Evolutionary conservation across 2,888 invertebrate species (phyloP), one percentile per base, ranked within the genome.

Genomic region (Oegoconia quadripuncta): DNA sequence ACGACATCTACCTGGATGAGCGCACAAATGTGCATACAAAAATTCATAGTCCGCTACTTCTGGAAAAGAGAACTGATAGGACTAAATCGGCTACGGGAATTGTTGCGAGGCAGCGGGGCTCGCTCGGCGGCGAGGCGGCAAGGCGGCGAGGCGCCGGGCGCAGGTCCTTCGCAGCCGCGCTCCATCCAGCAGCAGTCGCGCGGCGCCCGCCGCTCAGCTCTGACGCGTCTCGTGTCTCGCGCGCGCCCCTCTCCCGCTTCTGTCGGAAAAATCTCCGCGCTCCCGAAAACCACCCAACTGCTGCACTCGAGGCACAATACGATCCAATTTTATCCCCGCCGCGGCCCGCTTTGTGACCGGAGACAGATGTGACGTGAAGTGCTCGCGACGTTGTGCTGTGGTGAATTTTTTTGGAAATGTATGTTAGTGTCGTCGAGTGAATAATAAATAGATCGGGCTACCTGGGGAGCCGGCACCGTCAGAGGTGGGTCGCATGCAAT

Each of bases 401-500:
- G 59, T 70, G 65, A 45, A 52, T 49, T 44, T 7, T 27, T 45
- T 33, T 26, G 40, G 46, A 38, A 44, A 50, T 58, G 52, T 48
- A 66, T 67, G 60, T 45, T 60, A 55, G 72, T 72, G 67, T 49
- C 34, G 49, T 45, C 48, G 41, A 59, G 69, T 74, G 74, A 68
- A 64, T 72, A 52, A 64, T 64, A 62, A 48, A 65, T 58, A 17
- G 28, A 11, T 62, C 61, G 48, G 64, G 68, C 65, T 62, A 59
- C 63, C 62, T 59, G 51, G 64, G 63, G 61, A 64, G 70, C 74
- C 65, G 70, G 65, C 75, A 68, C 72, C 71, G 76, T 64, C 64
- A 57, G 64, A 76, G 78, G 80, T 78, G 51, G 57, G 67, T 66
- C 54, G 34, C 37, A 52, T 62, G 46, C 52, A 57, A 55, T 60